Base-by-base conservation (phyloP, 1,140 invertebrate species). In the Zaprionus inermis region DNA sequence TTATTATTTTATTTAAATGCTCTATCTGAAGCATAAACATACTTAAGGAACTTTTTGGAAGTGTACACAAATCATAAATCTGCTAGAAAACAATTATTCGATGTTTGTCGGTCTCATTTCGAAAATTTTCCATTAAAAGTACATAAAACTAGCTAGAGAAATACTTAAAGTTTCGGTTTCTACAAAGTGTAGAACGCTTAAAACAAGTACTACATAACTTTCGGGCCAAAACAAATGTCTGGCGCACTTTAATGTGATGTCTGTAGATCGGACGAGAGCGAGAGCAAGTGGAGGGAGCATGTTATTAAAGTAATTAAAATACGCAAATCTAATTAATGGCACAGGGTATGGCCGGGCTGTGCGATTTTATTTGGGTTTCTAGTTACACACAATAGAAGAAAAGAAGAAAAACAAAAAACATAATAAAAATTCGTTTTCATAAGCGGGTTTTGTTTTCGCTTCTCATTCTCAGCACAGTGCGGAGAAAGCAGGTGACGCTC, bases 41-140 rank as follows among this genome's bases (percentile, higher is more conserved):
- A 12, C 6, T 14, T 14, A 52, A n/a, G 24, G 44, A 20, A 49
- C 44, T 49, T 46, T 18, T 46, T 18, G 44, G 44, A n/a, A 49
- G 44, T 49, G 44, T 49, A 20, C 10, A 22, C 16, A 49, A 20
- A 22, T 22, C 24, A 28, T 28, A 28, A 28, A 28, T 28, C 24
- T 28, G 24, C 24, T 28, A 28, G 24, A 28, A 22, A 4, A 4
- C 44, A 49, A 10, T 49, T 66, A 44, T 16, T 72, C 16, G 69
- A 59, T 44, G 36, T 34, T 28, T 28, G 61, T 64, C 14, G 28
- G 49, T 34, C 36, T 58, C 52, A 54, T 67, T 55, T 63, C 65
- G 65, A 59, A 44, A 54, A 86, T 64, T 82, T 76, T 81, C 66
- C 79, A 64, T 88, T 85, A 86, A 88, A 86, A 65, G 54, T 34